A percentile compares a stretch with the other conserved stretches of the same genome.
These are phyloP conservation scores for Carabus problematicus DNA, from an alignment of 2,888 invertebrate species.

Conservation along the genomic window DNA sequence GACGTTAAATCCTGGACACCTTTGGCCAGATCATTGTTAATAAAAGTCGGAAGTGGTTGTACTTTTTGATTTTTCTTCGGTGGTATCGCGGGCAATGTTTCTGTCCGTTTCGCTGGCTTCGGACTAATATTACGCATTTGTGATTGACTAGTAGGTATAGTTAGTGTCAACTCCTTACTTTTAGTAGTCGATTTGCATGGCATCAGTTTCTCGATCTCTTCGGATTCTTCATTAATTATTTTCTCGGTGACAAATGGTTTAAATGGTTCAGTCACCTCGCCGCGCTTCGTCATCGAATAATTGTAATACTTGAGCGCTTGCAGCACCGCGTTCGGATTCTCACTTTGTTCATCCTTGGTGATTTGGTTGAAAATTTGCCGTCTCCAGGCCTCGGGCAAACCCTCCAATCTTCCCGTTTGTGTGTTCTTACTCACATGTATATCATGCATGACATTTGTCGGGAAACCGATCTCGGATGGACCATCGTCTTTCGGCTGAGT, in stretches of 20 bases:
- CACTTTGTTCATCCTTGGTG: slow-evolving; percentile 83
- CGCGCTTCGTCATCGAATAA: slow-evolving; percentile 83
- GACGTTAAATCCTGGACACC: slow-evolving; percentile 58
- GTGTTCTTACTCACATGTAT: slow-evolving; percentile 88
- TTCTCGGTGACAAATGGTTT: slow-evolving; percentile 85
- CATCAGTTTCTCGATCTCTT: slow-evolving; percentile 79
- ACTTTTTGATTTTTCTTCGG: slow-evolving; percentile 57
- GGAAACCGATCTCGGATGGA: slow-evolving; percentile 77
- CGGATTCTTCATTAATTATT: slow-evolving; percentile 82
- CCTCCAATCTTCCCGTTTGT: slow-evolving; percentile 83
- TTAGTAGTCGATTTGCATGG: slow-evolving; percentile 74
- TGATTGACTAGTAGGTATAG: slow-evolving; percentile 19
- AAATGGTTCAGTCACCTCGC: slow-evolving; percentile 68
- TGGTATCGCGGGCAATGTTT: slow-evolving; percentile 67
- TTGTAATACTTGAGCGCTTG: slow-evolving; percentile 92
- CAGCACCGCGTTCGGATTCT: slow-evolving; percentile 89
- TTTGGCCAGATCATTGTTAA: slow-evolving; percentile 56
- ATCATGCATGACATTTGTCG: slow-evolving; percentile 84
- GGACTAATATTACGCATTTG: slow-evolving; percentile 43
- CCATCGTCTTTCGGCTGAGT: slow-evolving; percentile 58
- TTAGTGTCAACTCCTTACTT: slow-evolving; percentile 50
- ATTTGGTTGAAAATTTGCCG: slow-evolving; percentile 82
- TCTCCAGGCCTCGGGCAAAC: slow-evolving; percentile 85
- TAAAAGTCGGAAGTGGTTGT: slow-evolving; percentile 44
- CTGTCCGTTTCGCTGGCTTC: slow-evolving; percentile 58